Evolutionary conservation across 2,113 vertebrate species (phyloP).

Genomic region (Oreochromis tanganicae): DNA sequence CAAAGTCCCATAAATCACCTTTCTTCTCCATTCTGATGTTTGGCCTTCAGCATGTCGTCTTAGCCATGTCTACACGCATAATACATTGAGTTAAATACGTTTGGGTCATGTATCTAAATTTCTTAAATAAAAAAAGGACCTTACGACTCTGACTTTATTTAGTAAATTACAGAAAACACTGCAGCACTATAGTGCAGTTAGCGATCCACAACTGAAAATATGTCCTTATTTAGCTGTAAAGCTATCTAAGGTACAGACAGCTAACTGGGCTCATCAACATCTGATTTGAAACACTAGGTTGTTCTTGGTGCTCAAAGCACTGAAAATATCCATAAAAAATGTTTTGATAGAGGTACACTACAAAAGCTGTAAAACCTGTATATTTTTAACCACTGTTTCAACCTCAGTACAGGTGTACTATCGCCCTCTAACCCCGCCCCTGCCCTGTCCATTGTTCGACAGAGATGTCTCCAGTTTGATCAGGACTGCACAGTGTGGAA

Average conservation of each 20-base stretch:
- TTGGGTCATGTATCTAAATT: not conserved
- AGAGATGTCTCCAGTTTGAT: conserved; percentile 91
- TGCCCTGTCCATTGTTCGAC: not conserved
- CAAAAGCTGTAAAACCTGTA: not conserved
- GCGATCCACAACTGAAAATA: not conserved
- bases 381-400: not conserved
- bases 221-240: not conserved
- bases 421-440: not conserved
- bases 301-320: not conserved
- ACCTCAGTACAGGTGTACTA: not conserved
- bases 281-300: not conserved
- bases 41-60: not conserved
- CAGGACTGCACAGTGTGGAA: conserved; percentile 85
- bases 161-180: not conserved
- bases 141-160: not conserved
- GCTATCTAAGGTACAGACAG: not conserved
- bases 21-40: not conserved
- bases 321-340: not conserved
- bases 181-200: not conserved
- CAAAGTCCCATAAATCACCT: not conserved
- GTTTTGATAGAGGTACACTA: not conserved
- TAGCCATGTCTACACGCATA: not conserved
- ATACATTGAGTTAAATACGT: not conserved
- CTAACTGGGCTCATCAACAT: not conserved
- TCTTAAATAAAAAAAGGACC: not conserved